Evolutionary conservation across 2,113 vertebrate species (phyloP).

Genomic region (Tautogolabrus adspersus): DNA sequence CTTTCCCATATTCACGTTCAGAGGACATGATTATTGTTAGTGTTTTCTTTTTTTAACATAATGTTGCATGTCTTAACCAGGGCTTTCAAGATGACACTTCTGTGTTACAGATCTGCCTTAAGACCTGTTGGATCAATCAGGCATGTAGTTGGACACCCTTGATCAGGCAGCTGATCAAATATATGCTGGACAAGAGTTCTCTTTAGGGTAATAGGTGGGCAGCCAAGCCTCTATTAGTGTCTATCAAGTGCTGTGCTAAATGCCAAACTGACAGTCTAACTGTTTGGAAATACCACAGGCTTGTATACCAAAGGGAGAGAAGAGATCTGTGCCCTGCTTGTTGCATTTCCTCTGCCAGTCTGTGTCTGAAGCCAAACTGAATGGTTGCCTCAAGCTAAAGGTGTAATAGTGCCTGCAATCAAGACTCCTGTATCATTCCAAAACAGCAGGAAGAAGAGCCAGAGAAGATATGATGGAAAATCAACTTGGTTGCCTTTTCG

Average conservation of each 20-base stretch:
- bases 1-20: too few species aligned
- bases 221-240: constrained; percentile 75
- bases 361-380: constrained; percentile 44
- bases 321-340: constrained; percentile 42
- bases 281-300: constrained; percentile 63
- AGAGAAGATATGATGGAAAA: constrained; percentile 39
- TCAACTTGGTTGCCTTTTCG: constrained; percentile 18
- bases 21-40: too few species aligned
- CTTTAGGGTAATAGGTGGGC: constrained; percentile 64
- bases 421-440: constrained; percentile 48
- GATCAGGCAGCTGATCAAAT: constrained; percentile 59
- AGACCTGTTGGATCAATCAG: constrained; percentile 44
- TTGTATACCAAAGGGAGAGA: constrained; percentile 45
- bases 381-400: constrained; percentile 48
- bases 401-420: constrained; percentile 55
- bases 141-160: constrained; percentile 42
- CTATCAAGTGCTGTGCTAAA: constrained; percentile 71
- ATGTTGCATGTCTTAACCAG: not conserved
- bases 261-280: constrained; percentile 66
- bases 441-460: constrained; percentile 16
- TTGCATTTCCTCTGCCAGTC: constrained; percentile 52
- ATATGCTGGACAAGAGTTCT: constrained; percentile 62
- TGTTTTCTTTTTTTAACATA: not conserved
- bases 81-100: constrained; percentile 18
- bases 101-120: constrained; percentile 18